Percentiles rank a stretch among this genome's conserved stretches.
Evolutionary conservation across 2,113 vertebrate species (phyloP).

Genomic region (Thinocorus orbignyianus): DNA sequence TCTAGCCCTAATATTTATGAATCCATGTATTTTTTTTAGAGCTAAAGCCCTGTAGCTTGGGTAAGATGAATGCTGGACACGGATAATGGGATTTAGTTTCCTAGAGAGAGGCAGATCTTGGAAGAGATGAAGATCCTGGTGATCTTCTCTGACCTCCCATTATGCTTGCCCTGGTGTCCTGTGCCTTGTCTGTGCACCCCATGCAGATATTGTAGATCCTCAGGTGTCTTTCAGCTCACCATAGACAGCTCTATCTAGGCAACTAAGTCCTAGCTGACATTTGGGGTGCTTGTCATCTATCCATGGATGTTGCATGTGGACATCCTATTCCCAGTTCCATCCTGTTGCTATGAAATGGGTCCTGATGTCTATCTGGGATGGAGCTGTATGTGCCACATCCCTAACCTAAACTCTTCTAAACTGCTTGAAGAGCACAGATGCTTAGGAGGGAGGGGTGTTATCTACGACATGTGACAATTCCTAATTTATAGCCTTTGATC

Average conservation of each 20-base stretch:
- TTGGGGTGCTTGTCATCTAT: background rate
- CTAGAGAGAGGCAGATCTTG: background rate
- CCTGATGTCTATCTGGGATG: background rate
- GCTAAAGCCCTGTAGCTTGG: background rate
- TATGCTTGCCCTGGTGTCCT: background rate
- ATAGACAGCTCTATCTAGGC: background rate
- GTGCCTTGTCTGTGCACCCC: background rate
- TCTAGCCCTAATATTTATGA: background rate
- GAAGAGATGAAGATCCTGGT: background rate
- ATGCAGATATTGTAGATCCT: fast-evolving
- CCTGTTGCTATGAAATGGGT: fast-evolving
- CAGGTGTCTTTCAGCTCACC: background rate
- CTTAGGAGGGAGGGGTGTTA: background rate
- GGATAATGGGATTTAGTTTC: background rate
- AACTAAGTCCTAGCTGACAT: background rate
- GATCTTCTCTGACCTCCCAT: background rate
- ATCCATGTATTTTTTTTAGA: background rate
- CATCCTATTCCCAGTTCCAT: background rate
- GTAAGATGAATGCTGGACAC: background rate
- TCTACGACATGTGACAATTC: background rate
- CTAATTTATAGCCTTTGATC: background rate
- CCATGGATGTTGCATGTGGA: background rate
- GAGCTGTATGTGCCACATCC: background rate
- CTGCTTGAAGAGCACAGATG: background rate
- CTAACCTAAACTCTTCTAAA: background rate